A percentile compares a stretch with the other conserved stretches of the same genome.
phyloP scores from a whole-genome alignment of 35 echinoderm and acorn worm genomes.

The Ptychodera flava region DNA sequence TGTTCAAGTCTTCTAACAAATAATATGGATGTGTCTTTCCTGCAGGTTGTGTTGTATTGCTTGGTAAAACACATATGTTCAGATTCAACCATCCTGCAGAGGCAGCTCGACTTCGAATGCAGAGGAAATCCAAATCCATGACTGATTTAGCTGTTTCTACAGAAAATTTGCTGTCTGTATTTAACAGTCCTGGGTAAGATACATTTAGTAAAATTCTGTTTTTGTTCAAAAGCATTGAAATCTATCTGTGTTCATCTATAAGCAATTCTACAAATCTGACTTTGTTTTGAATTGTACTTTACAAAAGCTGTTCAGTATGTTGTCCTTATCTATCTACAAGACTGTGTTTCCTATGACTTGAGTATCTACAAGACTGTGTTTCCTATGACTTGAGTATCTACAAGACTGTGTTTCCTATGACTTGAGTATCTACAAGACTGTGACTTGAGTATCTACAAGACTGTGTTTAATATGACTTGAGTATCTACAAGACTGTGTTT shows the following conservation, averaged over 20 bases:
- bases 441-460: no score
- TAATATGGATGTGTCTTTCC: no score
- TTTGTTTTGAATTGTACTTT: slow-evolving; percentile 11
- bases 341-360: no score
- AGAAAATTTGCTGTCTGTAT: slow-evolving; percentile 71
- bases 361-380: no score
- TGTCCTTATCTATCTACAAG: no score
- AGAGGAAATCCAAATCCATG: slow-evolving; percentile 56
- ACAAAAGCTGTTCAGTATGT: no score
- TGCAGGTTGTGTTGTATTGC: slow-evolving; percentile 81
- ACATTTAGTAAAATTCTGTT: neutral
- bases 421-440: no score
- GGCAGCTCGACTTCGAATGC: slow-evolving; percentile 57
- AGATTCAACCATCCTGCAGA: slow-evolving; percentile 94
- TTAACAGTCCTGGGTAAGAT: slow-evolving; percentile 65
- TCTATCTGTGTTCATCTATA: neutral
- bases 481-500: no score
- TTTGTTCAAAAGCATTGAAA: neutral
- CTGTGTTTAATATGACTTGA: no score
- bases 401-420: no score
- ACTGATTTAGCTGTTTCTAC: slow-evolving; percentile 77
- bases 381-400: no score
- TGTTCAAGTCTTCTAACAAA: no score
- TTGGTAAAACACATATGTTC: slow-evolving; percentile 86
- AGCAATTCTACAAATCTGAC: neutral